Percentiles rank a stretch among this genome's conserved stretches.
Evolutionary conservation across 1,140 invertebrate species (phyloP).

Genomic region (Carcinoscorpius rotundicauda): DNA sequence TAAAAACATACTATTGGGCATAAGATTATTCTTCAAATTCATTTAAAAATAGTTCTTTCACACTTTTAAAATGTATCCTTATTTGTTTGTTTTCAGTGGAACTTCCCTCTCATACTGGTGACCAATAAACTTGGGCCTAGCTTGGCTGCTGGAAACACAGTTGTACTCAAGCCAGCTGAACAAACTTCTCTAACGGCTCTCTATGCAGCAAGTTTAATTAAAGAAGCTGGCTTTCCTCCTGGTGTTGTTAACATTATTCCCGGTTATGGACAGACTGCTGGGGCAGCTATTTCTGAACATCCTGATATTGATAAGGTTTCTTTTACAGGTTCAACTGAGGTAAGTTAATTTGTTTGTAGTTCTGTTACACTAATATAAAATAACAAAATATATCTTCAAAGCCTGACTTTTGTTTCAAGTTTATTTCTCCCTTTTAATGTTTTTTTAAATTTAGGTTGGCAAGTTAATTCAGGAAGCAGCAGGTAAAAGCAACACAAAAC

Average conservation of each 20-base stretch:
- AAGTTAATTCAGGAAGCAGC: constrained; percentile 57
- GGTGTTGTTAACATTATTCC: constrained; percentile 38
- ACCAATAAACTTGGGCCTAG: constrained; percentile 45
- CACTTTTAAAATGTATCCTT: not conserved
- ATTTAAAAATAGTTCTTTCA: no score
- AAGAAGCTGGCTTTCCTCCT: constrained; percentile 28
- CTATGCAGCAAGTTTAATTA: constrained; percentile 36
- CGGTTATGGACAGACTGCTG: constrained; percentile 34
- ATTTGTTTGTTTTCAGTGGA: constrained; percentile 38
- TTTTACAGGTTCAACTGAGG: constrained; percentile 39
- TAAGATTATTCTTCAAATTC: no score
- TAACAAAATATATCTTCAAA: not conserved
- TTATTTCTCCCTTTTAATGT: not conserved
- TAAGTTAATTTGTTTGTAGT: constrained; percentile 23
- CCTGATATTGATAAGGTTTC: constrained; percentile 36
- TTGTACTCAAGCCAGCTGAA: constrained; percentile 43
- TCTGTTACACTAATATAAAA: not conserved
- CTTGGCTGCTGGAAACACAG: constrained; percentile 36
- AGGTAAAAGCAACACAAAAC: constrained; percentile 39
- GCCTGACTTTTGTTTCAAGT: not conserved
- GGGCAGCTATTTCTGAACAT: constrained; percentile 32
- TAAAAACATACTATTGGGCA: no score
- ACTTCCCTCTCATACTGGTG: constrained; percentile 43
- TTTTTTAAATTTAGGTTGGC: constrained; percentile 15
- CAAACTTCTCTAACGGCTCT: constrained; percentile 42